phyloP scores from a whole-genome alignment of 2,113 vertebrate genomes.

The Pollimyrus isidori region DNA sequence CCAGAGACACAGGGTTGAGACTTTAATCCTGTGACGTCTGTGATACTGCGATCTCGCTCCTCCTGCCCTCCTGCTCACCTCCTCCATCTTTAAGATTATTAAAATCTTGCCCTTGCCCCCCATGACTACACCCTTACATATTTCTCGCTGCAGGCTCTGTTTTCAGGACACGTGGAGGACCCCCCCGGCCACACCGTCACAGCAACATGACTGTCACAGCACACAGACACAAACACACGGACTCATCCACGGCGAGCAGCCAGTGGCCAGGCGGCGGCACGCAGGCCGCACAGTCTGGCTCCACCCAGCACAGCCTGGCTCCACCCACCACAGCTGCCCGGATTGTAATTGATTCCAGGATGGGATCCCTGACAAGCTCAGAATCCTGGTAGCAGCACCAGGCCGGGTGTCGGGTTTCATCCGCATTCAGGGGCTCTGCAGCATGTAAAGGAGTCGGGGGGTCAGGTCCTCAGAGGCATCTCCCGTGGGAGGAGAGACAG shows the following conservation, averaged over 20 bases:
- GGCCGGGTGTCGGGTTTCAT: slow-evolving; percentile 6
- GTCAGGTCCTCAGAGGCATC: background rate
- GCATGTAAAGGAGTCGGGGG: slow-evolving; percentile 21
- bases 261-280: background rate
- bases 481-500: background rate
- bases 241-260: background rate
- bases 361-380: background rate
- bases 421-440: background rate
- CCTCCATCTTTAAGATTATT: background rate
- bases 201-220: background rate
- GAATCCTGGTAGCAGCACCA: background rate
- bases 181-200: background rate
- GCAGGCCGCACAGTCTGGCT: background rate
- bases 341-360: slow-evolving; percentile 10
- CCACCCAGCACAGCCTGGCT: background rate
- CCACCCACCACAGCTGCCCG: background rate
- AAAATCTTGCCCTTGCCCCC: background rate
- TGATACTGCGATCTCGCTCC: background rate
- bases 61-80: background rate
- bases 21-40: background rate
- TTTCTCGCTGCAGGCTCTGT: background rate
- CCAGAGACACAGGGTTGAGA: background rate
- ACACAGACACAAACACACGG: background rate
- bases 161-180: background rate
- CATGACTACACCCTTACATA: background rate